Base-by-base conservation (phyloP, 2,113 vertebrate genomes). In the Hepsetus odoe region DNA sequence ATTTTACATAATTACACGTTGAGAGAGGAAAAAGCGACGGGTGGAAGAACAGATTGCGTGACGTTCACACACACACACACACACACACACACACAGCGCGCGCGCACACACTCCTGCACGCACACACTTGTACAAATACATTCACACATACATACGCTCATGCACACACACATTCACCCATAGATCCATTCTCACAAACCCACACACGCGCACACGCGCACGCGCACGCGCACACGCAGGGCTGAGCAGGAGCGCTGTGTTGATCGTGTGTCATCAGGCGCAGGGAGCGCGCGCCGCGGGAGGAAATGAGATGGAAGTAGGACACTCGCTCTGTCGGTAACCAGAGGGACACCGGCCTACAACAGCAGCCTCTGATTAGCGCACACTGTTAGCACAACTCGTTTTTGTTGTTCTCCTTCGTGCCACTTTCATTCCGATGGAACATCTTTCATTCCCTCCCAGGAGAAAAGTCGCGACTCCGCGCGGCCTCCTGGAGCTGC, bases 281-380 rank as follows among this genome's bases (percentile, higher is more conserved):
- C 74, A 83, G 86, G 82, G 82, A 85, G 75, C 38, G 5, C 65
- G 70, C 49, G 42, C 56, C 22, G 40, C 51, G 65, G 65, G 55
- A 66, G 70, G 77, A 85, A 87, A 82, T 84, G 77, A 85, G 66
- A 84, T 75, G 80, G 76, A 87, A 77, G 76, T 85, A 81, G 84
- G 80, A 53, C 82, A 77, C n/a, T 49, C 56, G 62, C 49, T 49
- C 46, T 24, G 40, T 56, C 33, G 58, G 7, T 13, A 80, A 74
- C 40, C 51, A 46, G 51, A 59, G 28, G 32, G 35, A 79, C 59
- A 22, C 11, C 55, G 28, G 28, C 72, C 72, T 32, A 67, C 58
- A 64, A 75, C 73, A 72, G 10, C 59, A 49, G 18, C n/a, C 51
- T 6, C 33, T 73, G 64, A 80, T 77, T 71, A 59, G 68, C 35